Conservation (phyloP, 2,888 invertebrate genomes). For the Slavum lentiscoides region DNA sequence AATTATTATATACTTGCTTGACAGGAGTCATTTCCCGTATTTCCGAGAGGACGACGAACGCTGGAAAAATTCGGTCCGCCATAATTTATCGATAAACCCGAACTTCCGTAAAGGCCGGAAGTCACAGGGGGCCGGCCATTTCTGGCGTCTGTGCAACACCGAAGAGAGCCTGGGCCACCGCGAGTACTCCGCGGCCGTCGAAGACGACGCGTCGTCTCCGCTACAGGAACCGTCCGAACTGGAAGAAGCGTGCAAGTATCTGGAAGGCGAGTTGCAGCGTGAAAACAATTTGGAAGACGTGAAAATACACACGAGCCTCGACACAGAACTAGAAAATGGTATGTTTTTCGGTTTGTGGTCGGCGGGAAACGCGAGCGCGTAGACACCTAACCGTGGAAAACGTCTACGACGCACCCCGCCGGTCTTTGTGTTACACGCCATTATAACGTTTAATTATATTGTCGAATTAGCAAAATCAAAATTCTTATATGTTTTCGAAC, state of each 20-base stretch:
- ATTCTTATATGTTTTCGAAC: too few species aligned
- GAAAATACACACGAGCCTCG: conserved; percentile 16
- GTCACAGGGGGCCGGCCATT: conserved; percentile 83
- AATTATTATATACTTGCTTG: conserved; percentile 55
- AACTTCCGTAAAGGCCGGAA: conserved; percentile 86
- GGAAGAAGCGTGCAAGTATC: conserved; percentile 47
- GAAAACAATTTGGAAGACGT: conserved; percentile 18
- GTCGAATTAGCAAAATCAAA: background rate
- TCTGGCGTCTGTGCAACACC: conserved; percentile 78
- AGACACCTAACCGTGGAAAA: background rate
- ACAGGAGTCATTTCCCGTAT: conserved; percentile 82
- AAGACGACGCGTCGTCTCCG: conserved; percentile 16
- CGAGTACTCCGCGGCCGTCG: conserved; percentile 3
- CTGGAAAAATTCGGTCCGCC: conserved; percentile 91
- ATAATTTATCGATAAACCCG: conserved; percentile 88
- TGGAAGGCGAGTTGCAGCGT: conserved; percentile 37
- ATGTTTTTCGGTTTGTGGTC: conserved; percentile 34
- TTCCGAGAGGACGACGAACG: conserved; percentile 88
- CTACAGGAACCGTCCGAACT: conserved; percentile 39
- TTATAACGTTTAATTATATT: background rate
- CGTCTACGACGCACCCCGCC: background rate
- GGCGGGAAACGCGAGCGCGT: background rate
- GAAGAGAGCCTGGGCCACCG: conserved; percentile 43
- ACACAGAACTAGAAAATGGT: conserved; percentile 46
- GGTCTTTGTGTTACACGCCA: too few species aligned